Conservation (phyloP, 2,797 vertebrate genomes). For the Danio aesculapii region DNA sequence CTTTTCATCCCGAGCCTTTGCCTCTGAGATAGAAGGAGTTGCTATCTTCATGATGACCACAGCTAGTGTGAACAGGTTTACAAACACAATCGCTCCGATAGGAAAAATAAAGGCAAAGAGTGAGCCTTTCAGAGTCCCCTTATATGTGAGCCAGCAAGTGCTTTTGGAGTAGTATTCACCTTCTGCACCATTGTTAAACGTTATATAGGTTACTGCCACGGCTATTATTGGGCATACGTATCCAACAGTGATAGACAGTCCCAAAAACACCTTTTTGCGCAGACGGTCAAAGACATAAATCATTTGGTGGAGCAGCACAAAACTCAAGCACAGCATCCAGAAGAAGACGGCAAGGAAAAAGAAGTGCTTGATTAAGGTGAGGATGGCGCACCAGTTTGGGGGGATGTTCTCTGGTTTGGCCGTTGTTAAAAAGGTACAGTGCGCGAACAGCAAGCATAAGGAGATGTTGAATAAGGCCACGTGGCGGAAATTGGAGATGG, state of each 20-base stretch:
- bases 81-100: slow-evolving; percentile 70
- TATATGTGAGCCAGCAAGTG: slow-evolving; percentile 77
- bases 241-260: slow-evolving; percentile 70
- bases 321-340: slow-evolving; percentile 81
- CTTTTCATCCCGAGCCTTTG: slow-evolving; percentile 63
- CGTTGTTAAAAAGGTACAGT: slow-evolving; percentile 71
- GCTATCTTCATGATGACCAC: slow-evolving; percentile 78
- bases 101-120: slow-evolving; percentile 77
- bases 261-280: slow-evolving; percentile 73
- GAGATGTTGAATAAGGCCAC: slow-evolving; percentile 76
- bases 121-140: slow-evolving; percentile 60
- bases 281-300: slow-evolving; percentile 75
- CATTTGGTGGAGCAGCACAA: slow-evolving; percentile 76
- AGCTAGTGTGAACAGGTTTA: slow-evolving; percentile 77
- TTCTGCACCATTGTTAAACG: not conserved
- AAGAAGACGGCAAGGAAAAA: slow-evolving; percentile 81
- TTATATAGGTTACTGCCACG: slow-evolving; percentile 67
- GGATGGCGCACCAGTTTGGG: slow-evolving; percentile 61
- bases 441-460: slow-evolving; percentile 73
- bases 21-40: slow-evolving; percentile 50
- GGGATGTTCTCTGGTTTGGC: accelerated
- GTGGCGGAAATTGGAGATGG: slow-evolving; percentile 73
- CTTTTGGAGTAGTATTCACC: slow-evolving; percentile 55
- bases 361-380: slow-evolving; percentile 77
- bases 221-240: slow-evolving; percentile 76